Evolutionary conservation across 92 coral and sea anemone genomes (phyloP).

Genomic region (Porites rus): DNA sequence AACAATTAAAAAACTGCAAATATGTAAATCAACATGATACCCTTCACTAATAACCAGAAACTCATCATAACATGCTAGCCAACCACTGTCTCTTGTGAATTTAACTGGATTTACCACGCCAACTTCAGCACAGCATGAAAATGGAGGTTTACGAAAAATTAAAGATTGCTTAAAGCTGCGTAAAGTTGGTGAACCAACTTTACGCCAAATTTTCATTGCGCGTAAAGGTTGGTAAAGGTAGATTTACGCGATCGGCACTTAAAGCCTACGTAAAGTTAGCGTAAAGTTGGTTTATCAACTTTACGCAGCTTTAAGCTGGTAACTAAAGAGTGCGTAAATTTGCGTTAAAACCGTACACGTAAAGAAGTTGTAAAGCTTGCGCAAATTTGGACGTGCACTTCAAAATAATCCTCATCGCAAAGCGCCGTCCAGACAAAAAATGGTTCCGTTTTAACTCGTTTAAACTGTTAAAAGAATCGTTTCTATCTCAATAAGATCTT

Average conservation of each 20-base stretch:
- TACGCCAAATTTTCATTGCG: slow-evolving; percentile 15
- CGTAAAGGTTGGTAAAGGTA: slow-evolving; percentile 28
- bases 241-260: background rate
- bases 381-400: background rate
- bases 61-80: too few relatives aligned
- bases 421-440: too few relatives aligned
- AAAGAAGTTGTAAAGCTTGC: slow-evolving; percentile 12
- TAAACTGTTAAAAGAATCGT: too few relatives aligned
- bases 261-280: slow-evolving; percentile 3
- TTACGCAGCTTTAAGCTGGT: background rate
- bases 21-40: too few relatives aligned
- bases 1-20: too few relatives aligned
- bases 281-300: slow-evolving; percentile 10
- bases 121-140: too few relatives aligned
- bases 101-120: too few relatives aligned
- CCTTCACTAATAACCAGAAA: too few relatives aligned
- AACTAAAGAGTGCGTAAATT: slow-evolving; percentile 2
- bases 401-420: too few relatives aligned
- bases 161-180: slow-evolving; percentile 40
- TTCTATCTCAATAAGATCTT: too few relatives aligned
- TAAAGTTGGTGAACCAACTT: slow-evolving; percentile 35
- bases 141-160: slow-evolving; percentile 18
- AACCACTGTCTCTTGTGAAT: too few relatives aligned
- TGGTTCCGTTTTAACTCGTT: too few relatives aligned
- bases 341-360: background rate